Percentiles rank a stretch among this genome's conserved stretches.
Evolutionary conservation across 1,140 invertebrate genomes (phyloP).

Genomic region (Lethrus apterus): DNA sequence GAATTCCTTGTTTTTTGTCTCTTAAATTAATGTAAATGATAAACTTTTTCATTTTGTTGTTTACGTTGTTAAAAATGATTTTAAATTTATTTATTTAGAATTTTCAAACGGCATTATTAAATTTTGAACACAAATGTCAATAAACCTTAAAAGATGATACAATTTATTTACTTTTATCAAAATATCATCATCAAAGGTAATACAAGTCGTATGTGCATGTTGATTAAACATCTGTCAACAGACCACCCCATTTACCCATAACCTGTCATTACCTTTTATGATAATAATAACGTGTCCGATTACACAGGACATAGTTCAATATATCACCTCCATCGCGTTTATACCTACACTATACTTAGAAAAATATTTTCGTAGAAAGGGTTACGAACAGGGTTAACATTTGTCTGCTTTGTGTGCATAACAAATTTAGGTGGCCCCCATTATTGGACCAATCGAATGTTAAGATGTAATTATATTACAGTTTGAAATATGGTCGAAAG

Average conservation of each 20-base stretch:
- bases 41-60: too few species aligned
- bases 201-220: too few species aligned
- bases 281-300: constrained; percentile 25
- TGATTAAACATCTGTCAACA: constrained; percentile 35
- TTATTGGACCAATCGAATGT: constrained; percentile 20
- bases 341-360: constrained; percentile 23
- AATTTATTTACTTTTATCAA: too few species aligned
- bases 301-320: constrained; percentile 21
- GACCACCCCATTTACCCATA: constrained; percentile 26
- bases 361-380: constrained; percentile 10
- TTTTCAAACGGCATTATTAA: too few species aligned
- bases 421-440: constrained; percentile 7
- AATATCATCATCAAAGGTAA: too few species aligned
- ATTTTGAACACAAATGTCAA: too few species aligned
- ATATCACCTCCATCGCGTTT: constrained; percentile 22
- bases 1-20: too few species aligned
- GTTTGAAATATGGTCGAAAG: constrained; percentile 15
- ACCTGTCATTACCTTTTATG: constrained; percentile 30
- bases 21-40: too few species aligned
- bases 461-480: constrained; percentile 15
- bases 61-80: too few species aligned
- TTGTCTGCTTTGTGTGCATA: constrained; percentile 25
- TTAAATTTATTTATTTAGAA: too few species aligned
- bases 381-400: constrained; percentile 19
- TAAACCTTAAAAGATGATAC: too few species aligned